These are phyloP conservation scores for Andrena minutula DNA, from an alignment of 2,888 invertebrate species.

Conservation along the genomic window DNA sequence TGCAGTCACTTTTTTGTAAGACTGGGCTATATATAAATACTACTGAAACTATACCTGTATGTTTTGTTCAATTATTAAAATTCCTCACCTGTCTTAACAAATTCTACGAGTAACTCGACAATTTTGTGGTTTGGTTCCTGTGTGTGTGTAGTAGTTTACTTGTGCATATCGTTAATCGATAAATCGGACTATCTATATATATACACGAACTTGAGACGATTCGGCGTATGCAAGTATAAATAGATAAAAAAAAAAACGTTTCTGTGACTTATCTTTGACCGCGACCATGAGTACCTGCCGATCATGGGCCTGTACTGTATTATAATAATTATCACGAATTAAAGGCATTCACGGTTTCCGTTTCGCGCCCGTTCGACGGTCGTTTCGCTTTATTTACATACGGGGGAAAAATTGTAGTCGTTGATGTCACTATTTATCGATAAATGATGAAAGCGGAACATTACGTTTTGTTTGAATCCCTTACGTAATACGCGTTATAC, in stretches of 20 bases:
- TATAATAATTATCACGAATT: constrained; percentile 35
- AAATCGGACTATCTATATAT: constrained; percentile 58
- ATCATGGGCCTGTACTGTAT: constrained; percentile 42
- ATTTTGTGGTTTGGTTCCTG: constrained; percentile 71
- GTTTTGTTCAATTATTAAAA: constrained; percentile 82
- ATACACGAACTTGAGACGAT: constrained; percentile 32
- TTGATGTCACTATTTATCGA: constrained; percentile 66
- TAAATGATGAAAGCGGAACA: constrained; percentile 57
- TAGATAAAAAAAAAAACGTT: constrained; percentile 40
- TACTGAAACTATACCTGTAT: constrained; percentile 83
- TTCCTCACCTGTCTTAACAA: constrained; percentile 77
- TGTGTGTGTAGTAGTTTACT: constrained; percentile 72
- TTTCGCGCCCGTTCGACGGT: constrained; percentile 15
- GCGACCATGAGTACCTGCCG: constrained; percentile 49
- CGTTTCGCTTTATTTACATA: constrained; percentile 46
- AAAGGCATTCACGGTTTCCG: constrained; percentile 29
- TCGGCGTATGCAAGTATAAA: constrained; percentile 17
- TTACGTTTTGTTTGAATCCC: constrained; percentile 63
- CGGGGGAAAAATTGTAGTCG: constrained; percentile 34
- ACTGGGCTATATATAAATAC: constrained; percentile 85
- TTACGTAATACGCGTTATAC: constrained; percentile 51
- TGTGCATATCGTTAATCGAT: constrained; percentile 71
- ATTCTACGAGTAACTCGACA: constrained; percentile 76
- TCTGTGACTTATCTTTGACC: constrained; percentile 34
- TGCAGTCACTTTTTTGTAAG: constrained; percentile 85